Evolutionary conservation across 2,888 invertebrate genomes (phyloP).

Genomic region (Tiphia femorata): DNA sequence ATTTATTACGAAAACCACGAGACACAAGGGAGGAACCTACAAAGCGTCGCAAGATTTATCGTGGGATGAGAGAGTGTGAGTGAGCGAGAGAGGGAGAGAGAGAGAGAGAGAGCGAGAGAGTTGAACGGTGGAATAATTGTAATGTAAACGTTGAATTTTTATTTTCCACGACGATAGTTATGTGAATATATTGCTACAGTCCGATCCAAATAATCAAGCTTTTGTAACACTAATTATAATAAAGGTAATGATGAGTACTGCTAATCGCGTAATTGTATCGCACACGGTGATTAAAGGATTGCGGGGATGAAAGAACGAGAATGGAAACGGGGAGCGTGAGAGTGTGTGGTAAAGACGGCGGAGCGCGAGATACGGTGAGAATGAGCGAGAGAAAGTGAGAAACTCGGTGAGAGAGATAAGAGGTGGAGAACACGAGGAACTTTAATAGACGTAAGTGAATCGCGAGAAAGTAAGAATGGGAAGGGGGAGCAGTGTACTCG

Average conservation of each 20-base stretch:
- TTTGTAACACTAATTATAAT: conserved; percentile 67
- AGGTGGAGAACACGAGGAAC: conserved; percentile 9
- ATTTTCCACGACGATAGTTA: conserved; percentile 64
- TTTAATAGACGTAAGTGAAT: too few species aligned
- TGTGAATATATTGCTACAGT: conserved; percentile 68
- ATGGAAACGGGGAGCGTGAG: conserved; percentile 15
- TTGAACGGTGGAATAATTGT: conserved; percentile 42
- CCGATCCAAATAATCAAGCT: conserved; percentile 69
- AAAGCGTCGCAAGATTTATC: too few species aligned
- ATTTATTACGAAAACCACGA: conserved; percentile 40
- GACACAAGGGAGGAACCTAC: conserved; percentile 17
- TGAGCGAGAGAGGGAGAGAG: not conserved
- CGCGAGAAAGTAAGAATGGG: conserved; percentile 7
- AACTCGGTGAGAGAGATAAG: conserved; percentile 22
- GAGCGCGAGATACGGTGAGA: not conserved
- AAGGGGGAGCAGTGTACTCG: conserved; percentile 10
- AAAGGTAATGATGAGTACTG: conserved; percentile 59
- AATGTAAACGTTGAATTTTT: conserved; percentile 65
- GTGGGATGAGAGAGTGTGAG: not conserved
- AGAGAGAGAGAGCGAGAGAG: not conserved
- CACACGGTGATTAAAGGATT: conserved; percentile 32
- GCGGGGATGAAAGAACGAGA: conserved; percentile 1
- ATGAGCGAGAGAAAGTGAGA: conserved; percentile 12
- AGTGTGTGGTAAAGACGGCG: conserved; percentile 21
- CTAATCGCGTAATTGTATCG: conserved; percentile 58